Conservation (phyloP, 2,888 invertebrate species). For the Lasius fuliginosus region DNA sequence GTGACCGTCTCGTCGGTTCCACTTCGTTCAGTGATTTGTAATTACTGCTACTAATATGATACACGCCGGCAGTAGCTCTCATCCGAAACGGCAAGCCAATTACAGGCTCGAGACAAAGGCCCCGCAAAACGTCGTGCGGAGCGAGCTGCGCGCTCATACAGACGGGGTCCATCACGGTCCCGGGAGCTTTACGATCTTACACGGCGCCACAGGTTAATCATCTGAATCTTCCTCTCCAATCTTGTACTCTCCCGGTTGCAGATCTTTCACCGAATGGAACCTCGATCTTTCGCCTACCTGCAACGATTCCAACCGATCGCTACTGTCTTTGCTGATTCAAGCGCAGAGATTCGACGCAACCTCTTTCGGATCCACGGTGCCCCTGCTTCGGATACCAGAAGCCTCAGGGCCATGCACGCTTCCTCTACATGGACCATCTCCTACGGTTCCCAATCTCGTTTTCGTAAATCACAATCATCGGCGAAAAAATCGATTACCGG, state of each 20-base stretch:
- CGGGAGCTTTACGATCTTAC: slow-evolving; percentile 79
- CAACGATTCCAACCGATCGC: slow-evolving; percentile 56
- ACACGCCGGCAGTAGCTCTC: slow-evolving; percentile 71
- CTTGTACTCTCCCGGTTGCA: slow-evolving; percentile 27
- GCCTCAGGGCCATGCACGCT: slow-evolving; percentile 59
- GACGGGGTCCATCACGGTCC: slow-evolving; percentile 68
- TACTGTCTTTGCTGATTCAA: slow-evolving; percentile 67
- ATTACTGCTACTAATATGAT: slow-evolving; percentile 80
- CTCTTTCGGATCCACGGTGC: slow-evolving; percentile 5
- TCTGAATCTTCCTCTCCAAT: slow-evolving; percentile 75
- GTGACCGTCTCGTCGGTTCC: slow-evolving; percentile 61
- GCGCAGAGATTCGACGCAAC: slow-evolving; percentile 52
- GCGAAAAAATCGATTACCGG: slow-evolving; percentile 17
- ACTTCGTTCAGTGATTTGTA: slow-evolving; percentile 78
- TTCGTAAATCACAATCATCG: slow-evolving; percentile 67
- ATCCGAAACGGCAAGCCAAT: slow-evolving; percentile 62
- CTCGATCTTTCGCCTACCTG: slow-evolving; percentile 35
- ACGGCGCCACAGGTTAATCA: slow-evolving; percentile 82
- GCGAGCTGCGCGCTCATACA: slow-evolving; percentile 58
- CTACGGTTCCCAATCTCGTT: slow-evolving; percentile 61
- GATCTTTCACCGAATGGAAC: slow-evolving; percentile 53
- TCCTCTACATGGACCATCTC: slow-evolving; percentile 58
- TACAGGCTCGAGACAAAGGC: slow-evolving; percentile 61
- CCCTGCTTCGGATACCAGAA: slow-evolving; percentile 63
- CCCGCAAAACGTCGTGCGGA: slow-evolving; percentile 41